Evolutionary conservation across 2,797 vertebrate genomes (phyloP), one percentile per base, ranked within the genome.

Genomic region (Danio tinwini): DNA sequence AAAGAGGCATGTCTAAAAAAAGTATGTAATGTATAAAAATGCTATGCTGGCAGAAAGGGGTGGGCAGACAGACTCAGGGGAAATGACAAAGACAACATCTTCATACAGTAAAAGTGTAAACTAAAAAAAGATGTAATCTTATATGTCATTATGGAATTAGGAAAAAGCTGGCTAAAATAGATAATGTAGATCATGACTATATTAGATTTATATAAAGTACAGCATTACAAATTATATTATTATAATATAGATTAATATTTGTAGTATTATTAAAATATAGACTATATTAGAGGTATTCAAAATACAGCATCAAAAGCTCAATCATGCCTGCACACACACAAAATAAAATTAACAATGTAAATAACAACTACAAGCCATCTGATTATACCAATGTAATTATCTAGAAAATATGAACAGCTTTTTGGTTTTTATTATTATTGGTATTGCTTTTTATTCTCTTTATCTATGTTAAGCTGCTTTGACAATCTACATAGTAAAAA

Each of bases 1-100:
- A 53, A 44, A 45, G 37, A 64, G 16, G 47, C 58, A 52, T 64
- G 21, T 49, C 40, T 39, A 56, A 76, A 74, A 77, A 37, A 71
- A 55, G 49, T 16, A 14, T 56, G 47, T 68, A 74, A 14, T 56
- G 47, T 68, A 74, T 12, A 64, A 67, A 71, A 82, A 65, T 47
- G 9, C 69, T 44, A 75, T 21, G 56, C 17, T 56, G 56, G 61
- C n/a, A 50, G 21, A 81, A 49, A 19, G 14, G 4, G 7, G 10
- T 6, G 63, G 62, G 19, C 17, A 69, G 56, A 80, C 40, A 69
- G 63, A 69, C 42, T 58, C 21, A 21, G 37, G 11, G 40, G 2
- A 76, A 53, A 44, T 0, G 12, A 29, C 49, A 39, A 74, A 63
- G 21, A 80, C 16, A 55, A 67, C 70, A 37, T 70, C 16, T 74